Evolutionary conservation across 2,113 vertebrate genomes (phyloP).

Genomic region (Trichomycterus rosablanca): DNA sequence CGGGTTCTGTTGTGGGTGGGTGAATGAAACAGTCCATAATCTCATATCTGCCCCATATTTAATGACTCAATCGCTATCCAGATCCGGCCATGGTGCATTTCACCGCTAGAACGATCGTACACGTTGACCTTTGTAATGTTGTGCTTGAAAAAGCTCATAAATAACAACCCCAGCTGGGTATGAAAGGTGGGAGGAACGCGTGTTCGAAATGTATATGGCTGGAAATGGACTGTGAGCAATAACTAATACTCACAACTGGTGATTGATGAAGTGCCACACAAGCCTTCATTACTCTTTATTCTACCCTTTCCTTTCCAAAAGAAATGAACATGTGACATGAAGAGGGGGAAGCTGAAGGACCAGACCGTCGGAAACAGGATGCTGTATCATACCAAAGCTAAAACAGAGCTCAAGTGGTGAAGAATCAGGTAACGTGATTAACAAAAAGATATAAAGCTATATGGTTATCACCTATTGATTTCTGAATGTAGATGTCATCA

Average conservation of each 20-base stretch:
- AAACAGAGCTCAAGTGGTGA: background rate
- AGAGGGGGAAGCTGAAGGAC: constrained; percentile 21
- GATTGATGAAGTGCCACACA: constrained; percentile 73
- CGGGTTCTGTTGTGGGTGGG: background rate
- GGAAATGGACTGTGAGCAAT: constrained; percentile 75
- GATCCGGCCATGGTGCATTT: constrained; percentile 41
- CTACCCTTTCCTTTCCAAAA: constrained; percentile 61
- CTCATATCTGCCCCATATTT: constrained; percentile 40
- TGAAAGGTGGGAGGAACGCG: constrained; percentile 47
- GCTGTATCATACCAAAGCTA: background rate
- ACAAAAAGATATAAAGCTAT: background rate
- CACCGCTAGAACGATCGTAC: constrained; percentile 36
- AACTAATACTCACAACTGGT: constrained; percentile 77
- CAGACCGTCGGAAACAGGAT: no score
- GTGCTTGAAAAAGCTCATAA: constrained; percentile 68
- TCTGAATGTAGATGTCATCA: no score
- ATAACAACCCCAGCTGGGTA: constrained; percentile 58
- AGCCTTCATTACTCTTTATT: constrained; percentile 73
- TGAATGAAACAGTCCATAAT: constrained; percentile 44
- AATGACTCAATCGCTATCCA: constrained; percentile 49
- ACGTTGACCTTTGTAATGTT: constrained; percentile 69
- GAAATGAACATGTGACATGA: constrained; percentile 64
- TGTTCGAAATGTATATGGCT: constrained; percentile 46
- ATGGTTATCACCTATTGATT: no score
- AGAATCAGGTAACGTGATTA: background rate